Evolutionary conservation across 2,113 vertebrate species (phyloP).

Genomic region (Amazona guildingii): DNA sequence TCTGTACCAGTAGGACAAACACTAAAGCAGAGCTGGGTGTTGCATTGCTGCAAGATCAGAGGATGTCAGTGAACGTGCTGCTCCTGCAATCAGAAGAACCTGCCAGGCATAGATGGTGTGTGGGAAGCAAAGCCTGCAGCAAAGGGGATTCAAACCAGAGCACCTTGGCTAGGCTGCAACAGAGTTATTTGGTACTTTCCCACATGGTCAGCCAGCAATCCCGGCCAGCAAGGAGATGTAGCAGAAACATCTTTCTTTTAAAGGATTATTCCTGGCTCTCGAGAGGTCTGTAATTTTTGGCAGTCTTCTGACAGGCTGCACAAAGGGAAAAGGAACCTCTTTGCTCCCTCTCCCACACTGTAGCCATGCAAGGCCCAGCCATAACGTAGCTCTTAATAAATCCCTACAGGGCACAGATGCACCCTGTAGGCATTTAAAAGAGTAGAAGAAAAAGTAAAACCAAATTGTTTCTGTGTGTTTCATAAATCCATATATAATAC

Average conservation of each 20-base stretch:
- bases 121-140: neutral
- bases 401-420: neutral
- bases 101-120: neutral
- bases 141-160: neutral
- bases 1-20: neutral
- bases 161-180: neutral
- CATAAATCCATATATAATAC: conserved; percentile 29
- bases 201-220: conserved; percentile 28
- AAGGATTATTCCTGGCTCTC: neutral
- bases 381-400: neutral
- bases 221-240: neutral
- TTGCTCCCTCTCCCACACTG: neutral
- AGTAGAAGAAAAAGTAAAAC: neutral
- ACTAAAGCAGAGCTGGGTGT: neutral
- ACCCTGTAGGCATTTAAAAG: conserved; percentile 32
- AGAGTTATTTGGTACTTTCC: conserved; percentile 18
- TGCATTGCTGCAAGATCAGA: neutral
- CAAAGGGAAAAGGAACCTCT: conserved; percentile 17
- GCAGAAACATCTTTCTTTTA: conserved; percentile 26
- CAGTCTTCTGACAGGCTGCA: neutral
- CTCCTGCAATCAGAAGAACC: neutral
- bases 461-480: conserved; percentile 29
- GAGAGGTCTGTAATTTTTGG: conserved; percentile 24
- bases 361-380: neutral
- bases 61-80: neutral